phyloP scores from a whole-genome alignment of 2,888 invertebrate species.

The Bellardia pandia region DNA sequence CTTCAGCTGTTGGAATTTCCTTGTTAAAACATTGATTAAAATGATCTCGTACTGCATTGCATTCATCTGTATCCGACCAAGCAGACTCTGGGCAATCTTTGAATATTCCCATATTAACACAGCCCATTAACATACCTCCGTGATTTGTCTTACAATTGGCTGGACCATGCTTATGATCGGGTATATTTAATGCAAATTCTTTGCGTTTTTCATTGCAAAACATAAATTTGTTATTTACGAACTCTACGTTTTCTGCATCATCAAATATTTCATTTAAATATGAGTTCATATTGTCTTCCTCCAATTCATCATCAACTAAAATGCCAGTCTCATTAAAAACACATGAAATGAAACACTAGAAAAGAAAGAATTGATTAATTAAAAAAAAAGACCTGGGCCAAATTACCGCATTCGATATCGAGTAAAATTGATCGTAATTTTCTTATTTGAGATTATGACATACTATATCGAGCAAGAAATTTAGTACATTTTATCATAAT shows the following conservation, averaged over 20 bases:
- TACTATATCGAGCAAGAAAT: too few relatives aligned
- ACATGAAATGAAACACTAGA: conserved; percentile 58
- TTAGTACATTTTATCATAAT: too few relatives aligned
- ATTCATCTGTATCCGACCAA: conserved; percentile 63
- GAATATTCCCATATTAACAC: conserved; percentile 53
- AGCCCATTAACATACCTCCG: conserved; percentile 47
- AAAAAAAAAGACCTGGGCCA: too few relatives aligned
- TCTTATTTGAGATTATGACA: too few relatives aligned
- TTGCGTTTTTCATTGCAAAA: conserved; percentile 52
- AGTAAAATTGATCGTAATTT: too few relatives aligned
- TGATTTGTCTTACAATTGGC: conserved; percentile 1
- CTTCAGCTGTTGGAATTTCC: neutral
- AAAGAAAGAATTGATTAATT: neutral
- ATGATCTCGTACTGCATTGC: conserved; percentile 56
- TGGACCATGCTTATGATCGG: conserved; percentile 11
- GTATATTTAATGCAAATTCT: conserved; percentile 11
- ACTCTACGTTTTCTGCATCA: conserved; percentile 47
- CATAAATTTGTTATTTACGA: conserved; percentile 35
- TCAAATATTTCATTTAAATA: conserved; percentile 49
- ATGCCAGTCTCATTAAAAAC: conserved; percentile 62
- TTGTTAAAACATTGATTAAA: conserved; percentile 45
- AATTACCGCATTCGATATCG: too few relatives aligned
- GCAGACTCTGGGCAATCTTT: conserved; percentile 57
- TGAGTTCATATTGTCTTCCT: conserved; percentile 30
- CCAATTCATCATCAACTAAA: conserved; percentile 50